phyloP scores from a whole-genome alignment of 2,888 invertebrate genomes.

The Patella ulyssiponensis region DNA sequence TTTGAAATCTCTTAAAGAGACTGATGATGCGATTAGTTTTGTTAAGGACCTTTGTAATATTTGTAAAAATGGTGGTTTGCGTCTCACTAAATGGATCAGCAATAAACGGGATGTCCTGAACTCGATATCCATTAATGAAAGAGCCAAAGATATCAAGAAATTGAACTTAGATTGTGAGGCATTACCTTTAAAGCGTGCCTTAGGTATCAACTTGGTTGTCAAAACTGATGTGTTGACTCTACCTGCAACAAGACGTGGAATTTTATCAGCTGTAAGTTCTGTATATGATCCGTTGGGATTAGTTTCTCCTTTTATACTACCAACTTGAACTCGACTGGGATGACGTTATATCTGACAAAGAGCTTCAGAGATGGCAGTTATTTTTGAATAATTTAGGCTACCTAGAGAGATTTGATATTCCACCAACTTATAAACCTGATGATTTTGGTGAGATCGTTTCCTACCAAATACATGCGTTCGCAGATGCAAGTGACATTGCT shows the following conservation, averaged over 20 bases:
- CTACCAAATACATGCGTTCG: constrained; percentile 32
- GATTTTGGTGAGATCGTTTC: constrained; percentile 21
- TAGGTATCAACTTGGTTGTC: constrained; percentile 46
- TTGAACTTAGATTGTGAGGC: constrained; percentile 21
- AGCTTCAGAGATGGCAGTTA: constrained; percentile 16
- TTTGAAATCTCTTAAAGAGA: constrained; percentile 15
- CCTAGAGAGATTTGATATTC: constrained; percentile 21
- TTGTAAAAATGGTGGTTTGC: constrained; percentile 27
- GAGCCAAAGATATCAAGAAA: constrained; percentile 24
- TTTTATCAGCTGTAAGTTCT: constrained; percentile 37
- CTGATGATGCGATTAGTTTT: constrained; percentile 5
- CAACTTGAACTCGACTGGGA: constrained; percentile 38
- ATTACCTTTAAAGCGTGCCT: constrained; percentile 29
- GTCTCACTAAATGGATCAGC: constrained; percentile 40
- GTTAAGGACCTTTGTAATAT: not conserved
- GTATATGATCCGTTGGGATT: constrained; percentile 44
- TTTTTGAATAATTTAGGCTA: constrained; percentile 25
- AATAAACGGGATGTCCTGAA: constrained; percentile 36
- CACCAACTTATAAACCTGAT: constrained; percentile 22
- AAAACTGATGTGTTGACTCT: constrained; percentile 37
- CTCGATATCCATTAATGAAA: constrained; percentile 31
- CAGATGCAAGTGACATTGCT: constrained; percentile 26
- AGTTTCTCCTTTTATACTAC: constrained; percentile 33
- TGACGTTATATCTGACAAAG: constrained; percentile 28
- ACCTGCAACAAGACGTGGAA: constrained; percentile 35